A percentile compares a stretch with the other conserved stretches of the same genome.
These are phyloP conservation scores for Salvelinus sp. DNA, from an alignment of 2,113 vertebrate species.

Conservation along the genomic window DNA sequence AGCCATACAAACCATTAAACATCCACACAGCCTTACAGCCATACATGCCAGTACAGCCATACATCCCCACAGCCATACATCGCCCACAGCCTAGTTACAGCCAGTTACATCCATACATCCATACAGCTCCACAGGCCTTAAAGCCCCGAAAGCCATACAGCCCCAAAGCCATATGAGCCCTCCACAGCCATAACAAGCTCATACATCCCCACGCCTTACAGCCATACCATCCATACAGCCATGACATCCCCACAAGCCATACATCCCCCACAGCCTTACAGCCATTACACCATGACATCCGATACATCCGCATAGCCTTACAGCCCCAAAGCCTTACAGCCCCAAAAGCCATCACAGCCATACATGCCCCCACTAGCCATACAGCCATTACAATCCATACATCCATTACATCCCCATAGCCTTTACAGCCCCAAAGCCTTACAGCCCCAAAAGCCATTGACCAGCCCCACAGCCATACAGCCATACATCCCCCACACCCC, in stretches of 20 bases:
- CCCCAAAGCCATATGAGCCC: not conserved
- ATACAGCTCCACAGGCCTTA: too few relatives aligned
- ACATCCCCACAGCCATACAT: conserved; percentile 68
- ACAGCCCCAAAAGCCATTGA: conserved; percentile 44
- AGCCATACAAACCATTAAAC: too few relatives aligned
- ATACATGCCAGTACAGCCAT: too few relatives aligned
- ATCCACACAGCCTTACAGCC: too few relatives aligned
- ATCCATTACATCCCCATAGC: conserved; percentile 48
- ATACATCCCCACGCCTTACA: conserved; percentile 66
- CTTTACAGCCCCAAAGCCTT: conserved; percentile 68
- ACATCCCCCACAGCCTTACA: not conserved
- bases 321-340: not conserved
- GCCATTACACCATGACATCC: not conserved
- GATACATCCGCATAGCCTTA: not conserved
- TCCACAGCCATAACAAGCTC: too few relatives aligned
- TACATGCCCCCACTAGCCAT: not conserved
- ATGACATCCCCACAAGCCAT: not conserved
- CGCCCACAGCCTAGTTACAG: conserved; percentile 38
- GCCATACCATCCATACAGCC: too few relatives aligned
- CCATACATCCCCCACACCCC: not conserved
- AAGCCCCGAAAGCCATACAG: not conserved
- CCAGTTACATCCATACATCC: not conserved
- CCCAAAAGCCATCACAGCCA: too few relatives aligned
- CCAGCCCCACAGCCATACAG: not conserved
- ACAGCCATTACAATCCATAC: not conserved